Conservation (phyloP, 2,113 vertebrate genomes). For the Lagopus muta region DNA sequence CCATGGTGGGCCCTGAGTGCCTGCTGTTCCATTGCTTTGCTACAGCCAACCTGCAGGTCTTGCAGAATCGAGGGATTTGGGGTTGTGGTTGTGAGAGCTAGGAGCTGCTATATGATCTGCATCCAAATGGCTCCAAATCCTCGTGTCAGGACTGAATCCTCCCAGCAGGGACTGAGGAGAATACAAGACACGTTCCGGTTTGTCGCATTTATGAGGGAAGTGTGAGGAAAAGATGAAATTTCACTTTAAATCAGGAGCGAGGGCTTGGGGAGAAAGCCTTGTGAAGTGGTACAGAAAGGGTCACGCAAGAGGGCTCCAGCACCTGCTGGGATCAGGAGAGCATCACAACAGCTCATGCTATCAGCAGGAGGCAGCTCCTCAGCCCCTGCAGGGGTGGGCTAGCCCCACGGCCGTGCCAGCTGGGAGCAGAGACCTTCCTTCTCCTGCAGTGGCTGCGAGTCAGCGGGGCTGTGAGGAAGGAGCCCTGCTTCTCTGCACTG, state of each 20-base stretch:
- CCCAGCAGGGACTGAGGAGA: background rate
- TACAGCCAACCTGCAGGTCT: background rate
- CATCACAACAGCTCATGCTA: background rate
- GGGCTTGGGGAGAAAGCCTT: background rate
- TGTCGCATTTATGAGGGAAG: background rate
- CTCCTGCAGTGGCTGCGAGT: accelerated
- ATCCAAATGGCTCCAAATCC: background rate
- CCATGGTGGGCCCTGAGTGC: background rate
- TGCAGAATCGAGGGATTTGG: background rate
- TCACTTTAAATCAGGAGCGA: background rate
- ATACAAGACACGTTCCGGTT: background rate
- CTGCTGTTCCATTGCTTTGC: background rate
- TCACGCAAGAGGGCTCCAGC: background rate
- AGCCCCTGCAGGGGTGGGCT: background rate
- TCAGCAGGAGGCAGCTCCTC: background rate
- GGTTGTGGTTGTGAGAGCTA: background rate
- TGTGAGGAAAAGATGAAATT: background rate
- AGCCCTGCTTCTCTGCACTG: background rate
- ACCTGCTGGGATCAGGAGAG: background rate
- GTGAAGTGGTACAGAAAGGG: background rate
- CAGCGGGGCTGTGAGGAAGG: background rate
- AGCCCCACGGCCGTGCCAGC: background rate
- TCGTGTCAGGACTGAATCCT: background rate
- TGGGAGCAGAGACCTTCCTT: background rate
- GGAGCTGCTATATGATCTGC: background rate